Percentiles rank a stretch among this genome's conserved stretches.
phyloP scores from a whole-genome alignment of 1,140 invertebrate species.

The Drosophila varians region DNA sequence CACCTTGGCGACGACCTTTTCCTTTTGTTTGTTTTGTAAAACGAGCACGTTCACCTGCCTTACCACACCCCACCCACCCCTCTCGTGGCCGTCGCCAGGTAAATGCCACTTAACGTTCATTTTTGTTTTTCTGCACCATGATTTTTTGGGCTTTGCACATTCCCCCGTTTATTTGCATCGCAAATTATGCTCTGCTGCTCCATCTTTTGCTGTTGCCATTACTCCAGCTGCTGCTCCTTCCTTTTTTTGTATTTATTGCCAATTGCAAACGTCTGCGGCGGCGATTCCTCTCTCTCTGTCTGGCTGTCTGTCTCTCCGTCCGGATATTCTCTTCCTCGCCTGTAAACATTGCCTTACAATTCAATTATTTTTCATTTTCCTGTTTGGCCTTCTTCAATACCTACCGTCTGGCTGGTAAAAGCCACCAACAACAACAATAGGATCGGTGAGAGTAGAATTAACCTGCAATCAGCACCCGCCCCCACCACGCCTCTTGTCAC shows the following conservation, averaged over 20 bases:
- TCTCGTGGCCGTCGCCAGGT: slow-evolving; percentile 32
- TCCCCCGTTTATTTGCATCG: slow-evolving; percentile 70
- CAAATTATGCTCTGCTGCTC: slow-evolving; percentile 57
- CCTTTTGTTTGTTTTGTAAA: slow-evolving; percentile 77
- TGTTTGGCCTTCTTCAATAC: slow-evolving; percentile 73
- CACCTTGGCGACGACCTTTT: slow-evolving; percentile 7
- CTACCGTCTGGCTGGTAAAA: slow-evolving; percentile 44
- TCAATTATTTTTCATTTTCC: slow-evolving; percentile 80
- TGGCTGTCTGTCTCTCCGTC: slow-evolving; percentile 1
- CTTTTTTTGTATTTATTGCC: slow-evolving; percentile 56
- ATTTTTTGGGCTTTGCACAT: slow-evolving; percentile 61
- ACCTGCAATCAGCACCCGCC: slow-evolving; percentile 66
- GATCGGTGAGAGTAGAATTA: slow-evolving; percentile 48
- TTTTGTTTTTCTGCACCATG: slow-evolving; percentile 54
- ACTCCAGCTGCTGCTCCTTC: slow-evolving; percentile 46
- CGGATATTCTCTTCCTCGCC: slow-evolving; percentile 9
- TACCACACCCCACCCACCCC: background rate
- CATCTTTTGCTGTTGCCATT: slow-evolving; percentile 9
- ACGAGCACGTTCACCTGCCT: slow-evolving; percentile 61
- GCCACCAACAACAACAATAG: slow-evolving; percentile 24
- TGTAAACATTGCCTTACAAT: slow-evolving; percentile 69
- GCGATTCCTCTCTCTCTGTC: slow-evolving; percentile 26
- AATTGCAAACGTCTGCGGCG: slow-evolving; percentile 69
- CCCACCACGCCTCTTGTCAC: slow-evolving; percentile 14
- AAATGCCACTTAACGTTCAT: slow-evolving; percentile 72